Evolutionary conservation across 2,113 vertebrate species (phyloP).

Genomic region (Maccullochella peelii): DNA sequence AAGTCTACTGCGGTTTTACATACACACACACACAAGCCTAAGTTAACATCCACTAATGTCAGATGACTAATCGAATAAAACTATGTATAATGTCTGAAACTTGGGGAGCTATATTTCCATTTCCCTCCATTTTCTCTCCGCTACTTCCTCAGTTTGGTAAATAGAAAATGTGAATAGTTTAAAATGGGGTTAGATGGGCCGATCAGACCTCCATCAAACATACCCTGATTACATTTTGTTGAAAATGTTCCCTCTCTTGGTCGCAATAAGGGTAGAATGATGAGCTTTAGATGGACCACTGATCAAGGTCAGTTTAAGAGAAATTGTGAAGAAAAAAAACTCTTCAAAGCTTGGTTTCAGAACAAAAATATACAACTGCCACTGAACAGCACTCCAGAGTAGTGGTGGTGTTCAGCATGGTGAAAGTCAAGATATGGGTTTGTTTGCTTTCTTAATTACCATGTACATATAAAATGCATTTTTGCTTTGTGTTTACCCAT

Average conservation of each 20-base stretch:
- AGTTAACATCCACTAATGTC: slow-evolving; percentile 14
- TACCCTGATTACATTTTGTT: background rate
- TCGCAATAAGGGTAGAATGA: slow-evolving; percentile 8
- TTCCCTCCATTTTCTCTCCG: background rate
- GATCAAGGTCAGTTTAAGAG: slow-evolving; percentile 6
- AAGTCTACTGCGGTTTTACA: slow-evolving; percentile 33
- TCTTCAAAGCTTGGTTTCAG: background rate
- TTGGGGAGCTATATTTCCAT: background rate
- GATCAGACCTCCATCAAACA: slow-evolving; percentile 29
- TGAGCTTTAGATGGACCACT: background rate
- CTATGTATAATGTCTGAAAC: slow-evolving; percentile 26
- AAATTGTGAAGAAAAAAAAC: background rate
- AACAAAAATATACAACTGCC: background rate
- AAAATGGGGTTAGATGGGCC: slow-evolving; percentile 25
- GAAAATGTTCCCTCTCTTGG: background rate
- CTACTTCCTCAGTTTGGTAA: background rate
- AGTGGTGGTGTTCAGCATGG: background rate
- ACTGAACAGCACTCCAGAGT: background rate
- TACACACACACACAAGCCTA: background rate
- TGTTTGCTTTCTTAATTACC: background rate
- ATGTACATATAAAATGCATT: background rate
- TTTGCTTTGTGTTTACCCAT: slow-evolving; percentile 11
- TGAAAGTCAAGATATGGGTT: background rate
- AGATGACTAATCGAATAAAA: slow-evolving; percentile 51
- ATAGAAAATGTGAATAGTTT: background rate